These are phyloP conservation scores for Melospiza melodia DNA, from an alignment of 2,113 vertebrate genomes.

Conservation along the genomic window DNA sequence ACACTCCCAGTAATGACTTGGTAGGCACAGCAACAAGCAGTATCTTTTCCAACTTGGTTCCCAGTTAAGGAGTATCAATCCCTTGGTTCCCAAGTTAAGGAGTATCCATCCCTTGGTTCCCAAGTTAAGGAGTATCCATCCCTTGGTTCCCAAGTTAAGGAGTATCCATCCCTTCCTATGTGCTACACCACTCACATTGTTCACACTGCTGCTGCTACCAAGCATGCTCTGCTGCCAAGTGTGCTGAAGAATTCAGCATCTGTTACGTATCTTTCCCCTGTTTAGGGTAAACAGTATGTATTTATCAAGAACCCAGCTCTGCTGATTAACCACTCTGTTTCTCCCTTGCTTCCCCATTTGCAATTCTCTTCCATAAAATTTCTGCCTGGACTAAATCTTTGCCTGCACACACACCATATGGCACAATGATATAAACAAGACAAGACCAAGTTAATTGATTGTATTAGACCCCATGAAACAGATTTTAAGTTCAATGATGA, in stretches of 20 bases:
- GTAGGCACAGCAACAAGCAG: slow-evolving; percentile 33
- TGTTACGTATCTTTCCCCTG: neutral
- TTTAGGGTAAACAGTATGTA: slow-evolving; percentile 28
- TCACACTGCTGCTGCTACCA: neutral
- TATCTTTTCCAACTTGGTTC: neutral
- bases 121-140: neutral
- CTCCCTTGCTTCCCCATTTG: neutral
- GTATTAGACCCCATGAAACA: slow-evolving; percentile 29
- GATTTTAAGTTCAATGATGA: slow-evolving; percentile 65
- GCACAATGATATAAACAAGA: neutral
- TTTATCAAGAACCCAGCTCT: neutral
- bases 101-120: neutral
- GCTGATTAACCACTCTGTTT: neutral
- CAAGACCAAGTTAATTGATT: slow-evolving; percentile 54
- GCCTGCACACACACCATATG: slow-evolving; percentile 13
- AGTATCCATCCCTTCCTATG: neutral
- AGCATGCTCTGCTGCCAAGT: neutral
- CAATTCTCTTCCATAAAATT: neutral
- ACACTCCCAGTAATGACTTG: neutral
- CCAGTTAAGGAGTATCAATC: too few species aligned
- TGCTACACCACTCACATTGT: neutral
- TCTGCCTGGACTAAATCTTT: slow-evolving; percentile 2
- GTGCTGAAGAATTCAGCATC: slow-evolving; percentile 21
- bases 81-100: neutral
- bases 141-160: neutral